Evolutionary conservation across 2,113 vertebrate species (phyloP).

Genomic region (Craseonycteris thonglongyai): DNA sequence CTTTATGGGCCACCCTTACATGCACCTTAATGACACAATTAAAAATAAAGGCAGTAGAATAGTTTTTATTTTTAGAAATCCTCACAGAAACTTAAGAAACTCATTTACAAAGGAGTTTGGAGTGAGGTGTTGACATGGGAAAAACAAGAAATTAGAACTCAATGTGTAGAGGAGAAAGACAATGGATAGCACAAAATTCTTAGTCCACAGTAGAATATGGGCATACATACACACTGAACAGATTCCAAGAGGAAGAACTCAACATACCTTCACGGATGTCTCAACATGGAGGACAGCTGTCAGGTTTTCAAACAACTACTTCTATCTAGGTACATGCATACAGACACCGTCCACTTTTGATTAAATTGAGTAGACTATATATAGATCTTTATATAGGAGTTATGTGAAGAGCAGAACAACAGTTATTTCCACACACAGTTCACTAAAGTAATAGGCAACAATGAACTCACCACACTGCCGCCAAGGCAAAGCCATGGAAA

Average conservation of each 20-base stretch:
- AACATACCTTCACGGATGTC: background rate
- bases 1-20: background rate
- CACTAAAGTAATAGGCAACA: constrained; percentile 8
- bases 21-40: constrained; percentile 6
- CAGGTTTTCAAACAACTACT: background rate
- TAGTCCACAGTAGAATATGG: background rate
- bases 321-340: background rate
- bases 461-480: background rate
- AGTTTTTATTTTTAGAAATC: constrained; percentile 42
- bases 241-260: background rate
- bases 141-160: background rate
- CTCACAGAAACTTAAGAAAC: constrained; percentile 30
- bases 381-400: background rate
- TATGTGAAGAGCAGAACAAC: constrained; percentile 21
- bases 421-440: constrained; percentile 5
- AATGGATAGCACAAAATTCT: background rate
- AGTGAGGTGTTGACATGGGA: background rate
- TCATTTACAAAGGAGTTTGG: constrained; percentile 27
- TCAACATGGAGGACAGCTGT: background rate
- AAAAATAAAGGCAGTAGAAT: background rate
- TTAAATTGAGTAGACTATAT: background rate
- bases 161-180: background rate
- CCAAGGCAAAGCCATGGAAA: background rate
- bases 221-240: background rate
- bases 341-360: background rate